phyloP scores from a whole-genome alignment of 2,797 vertebrate genomes.

The Takifugu ocellatus region DNA sequence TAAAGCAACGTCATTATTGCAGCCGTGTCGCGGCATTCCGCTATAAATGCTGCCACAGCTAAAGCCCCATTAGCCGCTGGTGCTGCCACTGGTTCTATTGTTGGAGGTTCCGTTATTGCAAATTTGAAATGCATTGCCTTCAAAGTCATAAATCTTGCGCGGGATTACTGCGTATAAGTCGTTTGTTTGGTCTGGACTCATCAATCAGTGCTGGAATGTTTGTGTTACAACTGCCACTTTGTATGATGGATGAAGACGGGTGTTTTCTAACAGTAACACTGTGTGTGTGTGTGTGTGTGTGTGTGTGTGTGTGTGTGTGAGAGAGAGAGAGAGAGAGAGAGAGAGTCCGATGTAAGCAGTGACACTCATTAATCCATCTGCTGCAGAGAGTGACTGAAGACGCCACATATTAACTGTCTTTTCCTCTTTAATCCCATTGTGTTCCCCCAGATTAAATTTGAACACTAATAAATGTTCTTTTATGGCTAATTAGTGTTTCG shows the following conservation, averaged over 20 bases:
- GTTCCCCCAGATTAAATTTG: constrained; percentile 74
- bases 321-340: not conserved
- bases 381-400: constrained; percentile 65
- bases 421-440: constrained; percentile 75
- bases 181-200: constrained; percentile 61
- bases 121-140: constrained; percentile 53
- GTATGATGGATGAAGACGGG: constrained; percentile 64
- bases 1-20: constrained; percentile 43
- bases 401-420: constrained; percentile 70
- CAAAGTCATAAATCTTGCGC: constrained; percentile 56
- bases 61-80: constrained; percentile 51
- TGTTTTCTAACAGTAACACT: constrained; percentile 57
- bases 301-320: constrained; percentile 20
- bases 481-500: constrained; percentile 79
- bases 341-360: constrained; percentile 55
- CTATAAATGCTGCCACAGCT: constrained; percentile 48
- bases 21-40: constrained; percentile 17
- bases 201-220: constrained; percentile 67
- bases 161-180: constrained; percentile 59
- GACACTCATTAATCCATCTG: constrained; percentile 69
- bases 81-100: constrained; percentile 33
- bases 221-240: constrained; percentile 66
- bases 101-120: constrained; percentile 62
- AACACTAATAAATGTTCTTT: constrained; percentile 78
- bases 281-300: constrained; percentile 16